Percentiles rank a stretch among this genome's conserved stretches.
phyloP scores from a whole-genome alignment of 1,140 invertebrate genomes.

The Araneus ventricosus region DNA sequence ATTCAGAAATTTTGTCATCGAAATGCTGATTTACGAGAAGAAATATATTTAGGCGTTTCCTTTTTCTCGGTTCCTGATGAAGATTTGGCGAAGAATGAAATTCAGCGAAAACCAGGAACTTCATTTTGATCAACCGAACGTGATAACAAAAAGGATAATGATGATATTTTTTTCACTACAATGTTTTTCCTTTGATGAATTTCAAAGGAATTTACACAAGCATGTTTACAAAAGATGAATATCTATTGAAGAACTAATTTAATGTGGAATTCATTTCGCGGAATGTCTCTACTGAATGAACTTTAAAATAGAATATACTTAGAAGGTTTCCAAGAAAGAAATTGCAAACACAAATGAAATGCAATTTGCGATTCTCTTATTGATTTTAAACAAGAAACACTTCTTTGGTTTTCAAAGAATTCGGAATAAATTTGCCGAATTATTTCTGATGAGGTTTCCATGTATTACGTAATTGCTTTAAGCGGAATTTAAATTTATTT shows the following conservation, averaged over 20 bases:
- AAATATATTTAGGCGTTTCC: neutral
- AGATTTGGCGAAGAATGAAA: neutral
- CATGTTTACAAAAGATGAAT: neutral
- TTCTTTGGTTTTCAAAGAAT: too few species aligned
- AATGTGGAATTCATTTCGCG: neutral
- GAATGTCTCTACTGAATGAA: too few species aligned
- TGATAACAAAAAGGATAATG: neutral
- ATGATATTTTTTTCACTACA: neutral
- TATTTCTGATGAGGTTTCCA: too few species aligned
- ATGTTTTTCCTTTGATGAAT: neutral
- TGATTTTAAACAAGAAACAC: too few species aligned
- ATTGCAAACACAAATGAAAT: too few species aligned
- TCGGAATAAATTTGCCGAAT: too few species aligned
- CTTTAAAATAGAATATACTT: too few species aligned
- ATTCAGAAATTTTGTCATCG: neutral
- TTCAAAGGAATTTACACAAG: neutral
- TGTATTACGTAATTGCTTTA: too few species aligned
- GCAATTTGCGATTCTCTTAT: too few species aligned
- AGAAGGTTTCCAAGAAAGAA: too few species aligned
- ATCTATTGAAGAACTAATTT: neutral
- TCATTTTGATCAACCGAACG: neutral
- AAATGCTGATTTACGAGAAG: neutral
- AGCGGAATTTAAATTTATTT: too few species aligned
- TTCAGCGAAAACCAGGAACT: neutral
- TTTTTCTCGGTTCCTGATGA: neutral